Conservation (phyloP, 2,888 invertebrate genomes). For the Myathropa florea region DNA sequence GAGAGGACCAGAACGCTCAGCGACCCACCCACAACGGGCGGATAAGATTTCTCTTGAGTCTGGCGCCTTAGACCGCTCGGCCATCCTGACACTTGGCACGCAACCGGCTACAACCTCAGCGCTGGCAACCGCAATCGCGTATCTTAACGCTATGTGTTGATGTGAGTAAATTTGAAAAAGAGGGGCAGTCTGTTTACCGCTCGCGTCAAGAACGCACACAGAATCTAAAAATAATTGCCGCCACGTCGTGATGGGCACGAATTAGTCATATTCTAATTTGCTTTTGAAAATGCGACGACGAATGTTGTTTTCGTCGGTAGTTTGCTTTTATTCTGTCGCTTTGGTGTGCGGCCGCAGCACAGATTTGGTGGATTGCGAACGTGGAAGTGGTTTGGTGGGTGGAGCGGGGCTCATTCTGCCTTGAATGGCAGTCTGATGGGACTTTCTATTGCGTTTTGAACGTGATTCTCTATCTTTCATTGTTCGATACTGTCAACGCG, state of each 20-base stretch:
- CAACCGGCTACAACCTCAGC: not conserved
- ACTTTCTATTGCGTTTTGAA: conserved; percentile 49
- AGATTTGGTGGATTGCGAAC: no score
- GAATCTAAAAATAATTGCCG: conserved; percentile 52
- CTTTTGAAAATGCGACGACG: conserved; percentile 18
- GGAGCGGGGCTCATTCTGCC: not conserved
- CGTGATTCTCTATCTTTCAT: conserved; percentile 23
- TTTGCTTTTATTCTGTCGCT: not conserved
- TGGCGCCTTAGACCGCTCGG: conserved; percentile 76
- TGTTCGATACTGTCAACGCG: conserved; percentile 1
- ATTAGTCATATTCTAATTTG: conserved; percentile 59
- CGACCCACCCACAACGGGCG: conserved; percentile 15
- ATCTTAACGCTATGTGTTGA: not conserved
- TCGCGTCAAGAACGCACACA: conserved; percentile 16
- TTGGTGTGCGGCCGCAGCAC: no score
- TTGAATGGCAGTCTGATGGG: conserved; percentile 48
- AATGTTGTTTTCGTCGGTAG: conserved; percentile 22
- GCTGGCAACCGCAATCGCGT: not conserved
- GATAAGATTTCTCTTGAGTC: conserved; percentile 75
- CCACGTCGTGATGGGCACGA: conserved; percentile 40
- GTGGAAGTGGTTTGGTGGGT: not conserved
- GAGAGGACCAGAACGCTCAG: conserved; percentile 69
- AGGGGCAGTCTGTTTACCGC: not conserved
- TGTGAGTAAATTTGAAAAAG: not conserved
- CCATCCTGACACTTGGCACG: conserved; percentile 73